These are phyloP conservation scores for Rhipidura dahli DNA, from an alignment of 2,113 vertebrate genomes.

Conservation along the genomic window DNA sequence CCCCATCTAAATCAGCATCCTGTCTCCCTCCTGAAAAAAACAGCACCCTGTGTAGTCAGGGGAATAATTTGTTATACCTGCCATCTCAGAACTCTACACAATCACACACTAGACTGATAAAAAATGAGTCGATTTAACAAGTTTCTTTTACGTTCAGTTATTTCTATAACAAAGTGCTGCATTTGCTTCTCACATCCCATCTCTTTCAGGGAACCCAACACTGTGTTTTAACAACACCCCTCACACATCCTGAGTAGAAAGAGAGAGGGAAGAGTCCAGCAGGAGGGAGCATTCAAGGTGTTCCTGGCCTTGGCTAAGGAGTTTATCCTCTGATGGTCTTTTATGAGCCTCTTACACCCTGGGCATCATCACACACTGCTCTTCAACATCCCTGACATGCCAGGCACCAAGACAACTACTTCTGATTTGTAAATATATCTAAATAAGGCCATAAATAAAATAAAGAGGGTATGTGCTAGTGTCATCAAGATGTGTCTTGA, in stretches of 20 bases:
- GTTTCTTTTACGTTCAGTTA: neutral
- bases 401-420: neutral
- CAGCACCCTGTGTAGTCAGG: neutral
- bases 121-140: constrained; percentile 4
- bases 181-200: neutral
- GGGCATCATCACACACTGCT: fast-evolving
- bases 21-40: neutral
- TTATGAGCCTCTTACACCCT: neutral
- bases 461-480: neutral
- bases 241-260: fast-evolving
- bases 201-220: neutral
- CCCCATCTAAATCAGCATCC: neutral
- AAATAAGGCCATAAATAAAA: neutral
- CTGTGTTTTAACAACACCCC: neutral
- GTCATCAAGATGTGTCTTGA: neutral
- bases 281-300: neutral
- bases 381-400: neutral
- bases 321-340: neutral
- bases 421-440: neutral
- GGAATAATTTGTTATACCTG: neutral
- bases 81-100: neutral
- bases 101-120: neutral
- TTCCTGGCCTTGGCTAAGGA: neutral
- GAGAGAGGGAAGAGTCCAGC: neutral
- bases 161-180: neutral